These are phyloP conservation scores for Eublepharis macularius DNA, from an alignment of 2,113 vertebrate species.

Conservation along the genomic window DNA sequence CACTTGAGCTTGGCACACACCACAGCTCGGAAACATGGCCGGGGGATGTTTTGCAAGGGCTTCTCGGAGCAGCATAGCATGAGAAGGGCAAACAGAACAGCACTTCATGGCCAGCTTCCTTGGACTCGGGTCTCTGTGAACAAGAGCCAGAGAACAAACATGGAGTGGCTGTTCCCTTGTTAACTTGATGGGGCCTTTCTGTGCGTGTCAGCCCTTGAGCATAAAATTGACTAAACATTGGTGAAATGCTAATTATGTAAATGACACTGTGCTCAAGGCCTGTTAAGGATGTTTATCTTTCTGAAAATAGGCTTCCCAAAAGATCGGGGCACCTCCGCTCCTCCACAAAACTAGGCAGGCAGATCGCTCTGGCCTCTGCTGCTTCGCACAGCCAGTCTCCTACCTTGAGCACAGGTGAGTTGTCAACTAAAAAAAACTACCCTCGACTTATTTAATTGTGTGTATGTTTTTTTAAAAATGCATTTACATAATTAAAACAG, in stretches of 20 bases:
- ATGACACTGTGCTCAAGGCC: background rate
- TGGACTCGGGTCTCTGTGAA: constrained; percentile 13
- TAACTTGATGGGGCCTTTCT: background rate
- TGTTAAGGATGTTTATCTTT: background rate
- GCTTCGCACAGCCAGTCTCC: background rate
- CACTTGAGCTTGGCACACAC: constrained; percentile 22
- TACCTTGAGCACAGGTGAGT: background rate
- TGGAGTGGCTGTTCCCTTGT: background rate
- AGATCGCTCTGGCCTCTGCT: background rate
- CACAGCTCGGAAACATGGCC: constrained; percentile 14
- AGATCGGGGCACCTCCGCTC: background rate
- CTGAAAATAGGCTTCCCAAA: background rate
- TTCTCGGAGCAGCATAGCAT: background rate
- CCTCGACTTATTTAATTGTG: background rate
- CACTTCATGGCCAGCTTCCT: background rate
- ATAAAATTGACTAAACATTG: background rate
- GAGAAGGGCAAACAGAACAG: background rate
- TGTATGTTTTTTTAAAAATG: background rate
- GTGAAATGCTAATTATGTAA: background rate
- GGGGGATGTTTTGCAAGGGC: background rate
- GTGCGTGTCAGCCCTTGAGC: background rate
- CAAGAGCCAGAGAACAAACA: background rate
- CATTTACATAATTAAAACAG: background rate
- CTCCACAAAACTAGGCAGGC: background rate
- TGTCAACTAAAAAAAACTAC: background rate